Base-by-base conservation (phyloP, 2,888 invertebrate species). In the Diarsia dahlii region DNA sequence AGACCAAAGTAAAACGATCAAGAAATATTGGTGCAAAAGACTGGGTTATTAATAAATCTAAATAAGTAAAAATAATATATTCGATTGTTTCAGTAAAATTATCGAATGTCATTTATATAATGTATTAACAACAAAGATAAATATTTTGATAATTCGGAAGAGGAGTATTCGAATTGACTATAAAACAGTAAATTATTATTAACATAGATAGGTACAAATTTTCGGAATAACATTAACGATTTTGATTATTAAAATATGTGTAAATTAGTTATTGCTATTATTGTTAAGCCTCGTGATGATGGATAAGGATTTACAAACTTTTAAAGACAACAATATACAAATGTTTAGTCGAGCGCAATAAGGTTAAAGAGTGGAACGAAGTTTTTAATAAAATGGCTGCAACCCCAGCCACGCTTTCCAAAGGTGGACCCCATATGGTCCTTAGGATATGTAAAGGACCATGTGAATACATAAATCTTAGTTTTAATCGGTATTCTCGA, bases 101-200 rank as follows among this genome's bases (percentile, higher is more conserved):
- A 70, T 56, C 28, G n/a, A 67, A 78, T 77, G 45, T 39, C 3
- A 56, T 71, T 20, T 48, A 75, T 50, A n/a, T 48, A 75, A 54
- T 66, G 76, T 76, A 50, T 54, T 62, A 60, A 20, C 46, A 82
- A 79, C 76, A 65, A 76, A 69, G 20, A 76, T 73, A 75, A 72
- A 71, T 78, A 81, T 70, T 76, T 80, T 76, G 60, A 86, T 84
- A 89, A 89, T 90, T 89, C 88, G 89, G 88, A 89, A 89, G 84
- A 89, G 80, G 90, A 90, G 90, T 91, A 90, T 91, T 90, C 80
- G 48, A 77, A 82, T 86, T 88, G 82, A 80, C 81, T 81, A 78
- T 66, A 78, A 62, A 64, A 80, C 62, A 74, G 65, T 48, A 63
- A 54, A 63, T 28, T 50, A 46, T 46, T 80, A 74, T 74, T 50